Percentiles rank a stretch among this genome's conserved stretches.
Conservation (phyloP, 2,888 invertebrate species). For the Isotomurus palustris region DNA sequence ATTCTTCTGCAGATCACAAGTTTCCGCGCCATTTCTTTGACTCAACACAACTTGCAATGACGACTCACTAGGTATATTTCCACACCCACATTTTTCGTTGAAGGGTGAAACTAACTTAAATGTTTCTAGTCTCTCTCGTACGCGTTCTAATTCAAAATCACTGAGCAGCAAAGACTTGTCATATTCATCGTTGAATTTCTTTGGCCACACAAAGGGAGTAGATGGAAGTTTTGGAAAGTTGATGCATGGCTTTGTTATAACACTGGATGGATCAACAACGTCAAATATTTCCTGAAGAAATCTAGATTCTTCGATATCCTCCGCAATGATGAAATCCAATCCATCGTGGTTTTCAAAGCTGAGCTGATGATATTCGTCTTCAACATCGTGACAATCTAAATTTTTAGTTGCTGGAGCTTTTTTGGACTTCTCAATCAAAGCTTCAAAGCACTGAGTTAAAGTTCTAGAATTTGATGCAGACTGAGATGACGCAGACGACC, state of each 20-base stretch:
- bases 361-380: not conserved
- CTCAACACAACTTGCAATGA: too few relatives aligned
- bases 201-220: not conserved
- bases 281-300: constrained; percentile 7
- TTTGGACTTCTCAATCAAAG: not conserved
- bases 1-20: too few relatives aligned
- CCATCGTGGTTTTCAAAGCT: not conserved
- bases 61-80: too few relatives aligned
- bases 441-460: not conserved
- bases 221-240: not conserved
- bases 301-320: not conserved
- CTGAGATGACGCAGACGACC: too few relatives aligned
- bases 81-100: constrained; percentile 3
- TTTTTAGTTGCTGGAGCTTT: not conserved
- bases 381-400: constrained; percentile 11
- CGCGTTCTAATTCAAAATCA: not conserved
- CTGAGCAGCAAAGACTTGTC: not conserved
- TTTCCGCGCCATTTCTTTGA: too few relatives aligned
- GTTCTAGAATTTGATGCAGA: too few relatives aligned
- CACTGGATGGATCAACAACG: not conserved
- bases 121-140: not conserved
- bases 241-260: not conserved
- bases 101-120: not conserved
- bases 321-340: not conserved
- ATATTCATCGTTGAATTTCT: not conserved